These are phyloP conservation scores for Phaethon lepturus DNA, from an alignment of 2,113 vertebrate species.

Conservation along the genomic window DNA sequence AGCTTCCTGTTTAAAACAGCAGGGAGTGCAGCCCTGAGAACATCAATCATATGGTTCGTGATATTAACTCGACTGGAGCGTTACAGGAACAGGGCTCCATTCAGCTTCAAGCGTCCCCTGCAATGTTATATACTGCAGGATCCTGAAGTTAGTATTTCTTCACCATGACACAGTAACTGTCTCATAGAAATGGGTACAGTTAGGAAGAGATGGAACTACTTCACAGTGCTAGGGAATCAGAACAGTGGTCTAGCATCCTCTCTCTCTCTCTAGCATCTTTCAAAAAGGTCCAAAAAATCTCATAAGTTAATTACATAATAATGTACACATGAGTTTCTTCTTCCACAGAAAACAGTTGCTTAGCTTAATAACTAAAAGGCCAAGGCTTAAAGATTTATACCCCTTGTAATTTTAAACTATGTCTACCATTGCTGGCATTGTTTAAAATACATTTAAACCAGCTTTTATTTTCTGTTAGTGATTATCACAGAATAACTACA, in stretches of 20 bases:
- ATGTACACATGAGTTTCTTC: neutral
- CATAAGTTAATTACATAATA: neutral
- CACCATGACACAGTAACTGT: neutral
- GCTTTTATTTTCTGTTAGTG: neutral
- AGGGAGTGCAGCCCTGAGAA: neutral
- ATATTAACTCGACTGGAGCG: neutral
- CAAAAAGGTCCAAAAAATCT: neutral
- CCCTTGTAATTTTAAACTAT: neutral
- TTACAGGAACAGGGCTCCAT: neutral
- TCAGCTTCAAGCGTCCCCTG: neutral
- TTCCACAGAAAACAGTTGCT: neutral
- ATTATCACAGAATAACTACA: neutral
- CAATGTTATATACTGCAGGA: neutral
- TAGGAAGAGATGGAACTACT: neutral
- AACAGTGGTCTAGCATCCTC: neutral
- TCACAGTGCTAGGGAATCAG: neutral
- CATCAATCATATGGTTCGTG: neutral
- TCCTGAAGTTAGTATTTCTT: neutral
- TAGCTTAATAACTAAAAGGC: neutral
- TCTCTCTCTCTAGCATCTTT: neutral
- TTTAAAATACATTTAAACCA: neutral
- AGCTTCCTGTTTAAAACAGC: slow-evolving; percentile 62
- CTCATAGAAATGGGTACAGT: neutral
- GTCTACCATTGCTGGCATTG: neutral
- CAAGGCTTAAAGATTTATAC: neutral